Conservation (phyloP, 2,113 vertebrate genomes). For the Shinisaurus crocodilurus region DNA sequence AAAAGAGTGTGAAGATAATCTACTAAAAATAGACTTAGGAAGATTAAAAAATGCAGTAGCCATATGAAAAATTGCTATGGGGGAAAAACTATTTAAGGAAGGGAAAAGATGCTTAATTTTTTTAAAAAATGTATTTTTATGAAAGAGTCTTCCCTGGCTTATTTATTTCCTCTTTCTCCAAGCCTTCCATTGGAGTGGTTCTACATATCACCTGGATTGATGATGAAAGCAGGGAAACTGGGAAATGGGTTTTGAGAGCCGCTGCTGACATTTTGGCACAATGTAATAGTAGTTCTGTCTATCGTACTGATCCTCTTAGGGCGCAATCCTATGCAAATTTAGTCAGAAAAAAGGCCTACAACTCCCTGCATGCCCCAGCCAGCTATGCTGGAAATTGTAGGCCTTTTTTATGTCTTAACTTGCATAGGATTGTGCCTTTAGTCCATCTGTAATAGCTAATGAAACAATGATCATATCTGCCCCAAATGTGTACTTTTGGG, state of each 20-base stretch:
- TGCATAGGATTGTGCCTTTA: too few relatives aligned
- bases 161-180: neutral
- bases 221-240: neutral
- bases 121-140: constrained; percentile 4
- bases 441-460: neutral
- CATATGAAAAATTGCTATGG: constrained; percentile 4
- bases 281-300: neutral
- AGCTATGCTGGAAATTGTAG: too few relatives aligned
- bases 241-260: neutral
- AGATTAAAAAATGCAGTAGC: constrained; percentile 25
- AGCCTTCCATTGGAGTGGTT: neutral
- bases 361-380: too few relatives aligned
- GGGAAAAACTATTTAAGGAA: constrained; percentile 16
- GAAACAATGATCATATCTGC: neutral
- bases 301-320: neutral
- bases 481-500: neutral
- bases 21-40: constrained; percentile 38
- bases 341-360: too few relatives aligned
- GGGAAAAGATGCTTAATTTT: neutral
- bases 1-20: constrained; percentile 25
- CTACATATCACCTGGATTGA: neutral
- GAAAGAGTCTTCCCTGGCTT: neutral
- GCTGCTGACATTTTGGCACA: neutral
- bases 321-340: too few relatives aligned
- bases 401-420: too few relatives aligned